A percentile compares a stretch with the other conserved stretches of the same genome.
Conservation (phyloP, 2,797 vertebrate genomes). For the Linurgus olivaceus region DNA sequence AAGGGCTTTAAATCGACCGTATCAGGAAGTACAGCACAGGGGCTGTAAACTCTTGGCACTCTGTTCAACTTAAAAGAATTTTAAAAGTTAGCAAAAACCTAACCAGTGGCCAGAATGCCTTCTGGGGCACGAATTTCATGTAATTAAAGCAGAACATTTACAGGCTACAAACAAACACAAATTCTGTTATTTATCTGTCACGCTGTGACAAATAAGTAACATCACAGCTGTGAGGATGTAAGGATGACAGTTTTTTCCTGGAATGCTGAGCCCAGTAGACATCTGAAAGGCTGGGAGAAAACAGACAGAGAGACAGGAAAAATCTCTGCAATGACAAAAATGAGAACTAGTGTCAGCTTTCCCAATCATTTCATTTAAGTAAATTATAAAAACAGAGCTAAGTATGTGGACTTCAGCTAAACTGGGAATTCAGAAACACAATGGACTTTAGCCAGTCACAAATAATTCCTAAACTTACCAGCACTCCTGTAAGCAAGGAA, state of each 20-base stretch:
- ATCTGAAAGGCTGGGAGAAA: neutral
- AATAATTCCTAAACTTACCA: neutral
- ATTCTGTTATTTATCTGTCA: neutral
- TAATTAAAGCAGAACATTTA: neutral
- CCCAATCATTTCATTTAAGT: neutral
- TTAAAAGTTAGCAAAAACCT: neutral
- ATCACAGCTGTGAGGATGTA: neutral
- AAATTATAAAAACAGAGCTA: neutral
- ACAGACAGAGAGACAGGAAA: neutral
- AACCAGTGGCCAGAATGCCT: neutral
- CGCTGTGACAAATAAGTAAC: neutral
- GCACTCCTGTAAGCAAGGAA: neutral
- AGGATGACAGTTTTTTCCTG: neutral
- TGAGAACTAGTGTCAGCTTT: neutral
- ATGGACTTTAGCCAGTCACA: neutral
- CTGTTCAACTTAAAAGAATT: neutral
- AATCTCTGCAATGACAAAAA: conserved; percentile 8
- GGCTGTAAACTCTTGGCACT: neutral
- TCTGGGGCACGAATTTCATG: neutral
- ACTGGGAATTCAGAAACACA: neutral
- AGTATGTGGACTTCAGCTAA: accelerated
- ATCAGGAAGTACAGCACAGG: neutral
- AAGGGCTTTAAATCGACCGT: neutral
- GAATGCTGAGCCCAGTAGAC: neutral
- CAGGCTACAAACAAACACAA: neutral